Evolutionary conservation across 2,113 vertebrate species (phyloP).

Genomic region (Lagopus leucura): DNA sequence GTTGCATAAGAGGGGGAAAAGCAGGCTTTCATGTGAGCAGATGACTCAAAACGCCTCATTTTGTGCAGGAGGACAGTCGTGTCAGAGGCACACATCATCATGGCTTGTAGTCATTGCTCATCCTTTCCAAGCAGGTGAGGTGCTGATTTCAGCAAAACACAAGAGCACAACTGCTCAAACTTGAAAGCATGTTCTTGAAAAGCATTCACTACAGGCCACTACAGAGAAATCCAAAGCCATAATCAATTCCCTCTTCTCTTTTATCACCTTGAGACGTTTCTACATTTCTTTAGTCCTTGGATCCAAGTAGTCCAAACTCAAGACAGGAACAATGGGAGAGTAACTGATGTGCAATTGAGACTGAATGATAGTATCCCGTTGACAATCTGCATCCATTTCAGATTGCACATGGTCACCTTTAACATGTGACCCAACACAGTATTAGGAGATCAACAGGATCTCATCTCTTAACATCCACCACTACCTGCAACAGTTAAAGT

Average conservation of each 20-base stretch:
- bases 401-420: neutral
- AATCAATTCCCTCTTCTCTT: neutral
- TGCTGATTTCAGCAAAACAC: neutral
- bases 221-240: neutral
- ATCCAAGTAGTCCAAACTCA: neutral
- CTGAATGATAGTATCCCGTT: neutral
- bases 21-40: neutral
- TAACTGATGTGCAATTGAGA: neutral
- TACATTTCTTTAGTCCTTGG: neutral
- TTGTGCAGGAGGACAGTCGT: neutral
- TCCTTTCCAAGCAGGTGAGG: neutral
- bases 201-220: neutral
- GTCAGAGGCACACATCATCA: neutral
- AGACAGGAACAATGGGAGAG: neutral
- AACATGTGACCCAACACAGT: neutral
- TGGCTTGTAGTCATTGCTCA: neutral
- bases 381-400: neutral
- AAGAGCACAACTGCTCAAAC: neutral
- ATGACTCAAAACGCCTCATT: neutral
- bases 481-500: rapidly evolving
- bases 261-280: neutral
- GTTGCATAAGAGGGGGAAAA: neutral
- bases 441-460: neutral
- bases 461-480: neutral
- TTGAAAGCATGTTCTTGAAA: neutral